Conservation (phyloP, 2,888 invertebrate species). For the Clunio marinus region DNA sequence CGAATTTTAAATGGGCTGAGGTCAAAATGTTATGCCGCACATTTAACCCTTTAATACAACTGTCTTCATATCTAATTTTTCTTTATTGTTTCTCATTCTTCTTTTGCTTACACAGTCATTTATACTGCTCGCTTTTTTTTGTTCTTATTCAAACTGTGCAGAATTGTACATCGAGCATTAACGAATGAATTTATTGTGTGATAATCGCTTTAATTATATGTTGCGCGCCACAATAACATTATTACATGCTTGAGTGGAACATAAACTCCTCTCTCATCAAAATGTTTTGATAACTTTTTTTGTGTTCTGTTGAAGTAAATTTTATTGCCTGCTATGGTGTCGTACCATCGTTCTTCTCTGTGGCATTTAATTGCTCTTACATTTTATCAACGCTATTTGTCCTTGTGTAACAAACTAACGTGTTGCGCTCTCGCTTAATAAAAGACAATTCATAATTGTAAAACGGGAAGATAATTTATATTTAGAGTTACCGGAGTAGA, state of each 20-base stretch:
- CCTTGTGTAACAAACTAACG: conserved; percentile 17
- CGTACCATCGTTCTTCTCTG: conserved; percentile 5
- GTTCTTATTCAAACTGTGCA: conserved; percentile 1
- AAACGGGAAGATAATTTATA: not conserved
- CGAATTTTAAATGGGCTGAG: not conserved
- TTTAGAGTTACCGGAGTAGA: not conserved
- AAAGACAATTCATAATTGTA: conserved; percentile 1
- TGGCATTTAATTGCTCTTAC: conserved; percentile 33
- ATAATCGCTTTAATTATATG: conserved; percentile 38
- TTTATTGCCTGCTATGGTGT: conserved; percentile 27
- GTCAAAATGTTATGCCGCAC: too few relatives aligned
- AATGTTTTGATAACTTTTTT: conserved; percentile 25
- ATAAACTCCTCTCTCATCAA: conserved; percentile 14
- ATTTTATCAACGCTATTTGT: conserved; percentile 37
- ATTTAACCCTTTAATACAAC: not conserved
- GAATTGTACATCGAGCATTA: not conserved
- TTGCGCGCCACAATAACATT: conserved; percentile 12
- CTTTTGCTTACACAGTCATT: not conserved
- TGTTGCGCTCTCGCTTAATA: conserved; percentile 12
- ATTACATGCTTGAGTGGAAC: not conserved
- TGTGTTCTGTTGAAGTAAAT: conserved; percentile 15
- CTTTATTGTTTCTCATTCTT: not conserved
- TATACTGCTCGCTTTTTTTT: not conserved
- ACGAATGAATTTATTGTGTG: conserved; percentile 29
- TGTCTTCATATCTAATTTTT: not conserved